A percentile compares a stretch with the other conserved stretches of the same genome.
Conservation (phyloP, 1,140 invertebrate genomes). For the Brachionus paranguensis region DNA sequence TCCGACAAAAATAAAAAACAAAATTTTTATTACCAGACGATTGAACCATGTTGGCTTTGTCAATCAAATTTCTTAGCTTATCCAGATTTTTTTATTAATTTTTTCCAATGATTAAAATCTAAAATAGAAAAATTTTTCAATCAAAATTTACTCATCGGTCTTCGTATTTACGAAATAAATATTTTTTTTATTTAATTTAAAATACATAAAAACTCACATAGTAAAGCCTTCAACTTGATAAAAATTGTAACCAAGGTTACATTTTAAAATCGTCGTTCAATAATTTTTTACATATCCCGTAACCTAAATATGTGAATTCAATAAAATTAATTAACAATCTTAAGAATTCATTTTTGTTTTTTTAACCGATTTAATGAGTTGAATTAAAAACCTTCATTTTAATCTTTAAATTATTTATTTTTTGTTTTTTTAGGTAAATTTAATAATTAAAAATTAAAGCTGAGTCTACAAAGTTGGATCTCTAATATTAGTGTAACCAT, state of each 20-base stretch:
- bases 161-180: not conserved
- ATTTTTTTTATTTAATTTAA: not conserved
- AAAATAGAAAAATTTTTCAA: not conserved
- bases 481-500: not conserved
- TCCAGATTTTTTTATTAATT: not conserved
- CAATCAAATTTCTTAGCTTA: conserved; percentile 6
- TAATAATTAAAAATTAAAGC: not conserved
- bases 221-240: not conserved
- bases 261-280: not conserved
- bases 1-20: not conserved
- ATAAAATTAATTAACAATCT: not conserved
- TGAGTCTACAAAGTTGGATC: not conserved
- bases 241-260: not conserved
- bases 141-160: not conserved
- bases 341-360: not conserved
- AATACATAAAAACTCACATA: not conserved
- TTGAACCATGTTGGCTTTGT: conserved; percentile 17
- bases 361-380: not conserved
- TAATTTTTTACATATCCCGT: not conserved
- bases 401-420: not conserved
- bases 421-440: not conserved
- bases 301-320: not conserved
- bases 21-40: conserved; percentile 4
- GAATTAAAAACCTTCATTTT: not conserved
- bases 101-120: not conserved